Conservation (phyloP, 2,113 vertebrate species). For the Orthonyx spaldingii region DNA sequence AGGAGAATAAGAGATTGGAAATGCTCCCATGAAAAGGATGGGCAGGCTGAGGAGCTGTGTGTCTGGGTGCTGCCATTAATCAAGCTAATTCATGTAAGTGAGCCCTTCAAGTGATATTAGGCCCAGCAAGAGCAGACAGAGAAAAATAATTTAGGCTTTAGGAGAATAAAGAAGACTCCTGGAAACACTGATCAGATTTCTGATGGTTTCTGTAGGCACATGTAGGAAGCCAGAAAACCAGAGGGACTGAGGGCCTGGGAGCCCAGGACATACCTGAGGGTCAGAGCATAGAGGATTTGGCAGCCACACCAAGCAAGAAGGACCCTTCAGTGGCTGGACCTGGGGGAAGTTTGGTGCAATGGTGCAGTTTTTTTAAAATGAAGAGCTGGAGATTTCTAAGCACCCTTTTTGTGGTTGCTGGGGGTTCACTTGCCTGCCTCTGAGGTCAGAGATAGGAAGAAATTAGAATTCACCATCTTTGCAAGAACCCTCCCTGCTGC, state of each 20-base stretch:
- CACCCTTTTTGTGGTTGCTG: background rate
- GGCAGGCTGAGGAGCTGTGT: background rate
- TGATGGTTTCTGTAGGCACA: background rate
- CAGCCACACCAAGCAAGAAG: background rate
- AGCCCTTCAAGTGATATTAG: background rate
- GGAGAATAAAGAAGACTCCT: background rate
- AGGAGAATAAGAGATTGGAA: background rate
- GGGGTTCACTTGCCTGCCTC: background rate
- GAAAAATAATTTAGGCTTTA: background rate
- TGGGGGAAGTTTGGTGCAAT: background rate
- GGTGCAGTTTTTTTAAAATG: fast-evolving
- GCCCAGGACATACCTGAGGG: background rate
- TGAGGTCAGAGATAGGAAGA: background rate
- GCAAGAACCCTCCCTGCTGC: background rate
- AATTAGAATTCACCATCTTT: background rate
- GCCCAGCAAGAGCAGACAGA: background rate
- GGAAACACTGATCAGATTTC: background rate
- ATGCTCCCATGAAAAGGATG: background rate
- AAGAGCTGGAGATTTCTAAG: background rate
- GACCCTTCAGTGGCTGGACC: background rate
- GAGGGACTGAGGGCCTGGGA: fast-evolving
- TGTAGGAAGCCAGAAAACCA: background rate
- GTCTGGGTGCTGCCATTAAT: background rate
- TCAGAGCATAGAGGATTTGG: background rate
- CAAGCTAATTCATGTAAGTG: background rate